Percentiles rank a stretch among this genome's conserved stretches.
Evolutionary conservation across 2,797 vertebrate species (phyloP).

Genomic region (Rhinophrynus dorsalis): DNA sequence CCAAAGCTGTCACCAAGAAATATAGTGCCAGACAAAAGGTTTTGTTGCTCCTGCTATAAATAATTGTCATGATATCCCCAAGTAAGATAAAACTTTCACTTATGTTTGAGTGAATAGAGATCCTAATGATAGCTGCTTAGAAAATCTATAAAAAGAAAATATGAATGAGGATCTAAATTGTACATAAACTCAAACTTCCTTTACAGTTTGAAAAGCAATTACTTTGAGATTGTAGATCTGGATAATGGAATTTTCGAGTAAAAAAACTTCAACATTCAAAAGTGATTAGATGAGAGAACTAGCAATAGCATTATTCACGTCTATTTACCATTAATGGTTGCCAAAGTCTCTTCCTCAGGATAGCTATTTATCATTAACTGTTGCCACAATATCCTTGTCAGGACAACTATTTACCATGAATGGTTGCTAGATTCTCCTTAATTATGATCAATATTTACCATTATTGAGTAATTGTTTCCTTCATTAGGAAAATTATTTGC

Average conservation of each 20-base stretch:
- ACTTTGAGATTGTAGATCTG: slow-evolving; percentile 69
- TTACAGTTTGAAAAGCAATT: slow-evolving; percentile 70
- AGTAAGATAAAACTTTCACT: slow-evolving; percentile 83
- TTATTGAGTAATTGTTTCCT: too few species aligned
- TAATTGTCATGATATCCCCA: slow-evolving; percentile 74
- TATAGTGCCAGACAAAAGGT: slow-evolving; percentile 82
- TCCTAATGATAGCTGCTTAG: slow-evolving; percentile 72
- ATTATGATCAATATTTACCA: too few species aligned
- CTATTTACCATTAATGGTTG: not conserved
- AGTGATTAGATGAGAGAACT: not conserved
- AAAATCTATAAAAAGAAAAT: slow-evolving; percentile 80
- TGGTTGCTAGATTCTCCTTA: too few species aligned
- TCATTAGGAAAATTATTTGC: too few species aligned
- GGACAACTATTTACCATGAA: too few species aligned
- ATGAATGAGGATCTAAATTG: slow-evolving; percentile 78
- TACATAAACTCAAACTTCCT: slow-evolving; percentile 80
- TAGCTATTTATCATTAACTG: too few species aligned
- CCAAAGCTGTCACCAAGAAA: slow-evolving; percentile 90
- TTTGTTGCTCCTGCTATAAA: slow-evolving; percentile 78
- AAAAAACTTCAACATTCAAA: slow-evolving; percentile 47
- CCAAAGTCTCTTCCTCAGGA: too few species aligned
- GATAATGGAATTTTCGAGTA: slow-evolving; percentile 71
- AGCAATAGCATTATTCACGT: not conserved
- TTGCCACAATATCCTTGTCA: too few species aligned
- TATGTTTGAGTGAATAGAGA: slow-evolving; percentile 77